These are phyloP conservation scores for Tympanuchus pallidicinctus DNA, from an alignment of 2,113 vertebrate genomes.

Conservation along the genomic window DNA sequence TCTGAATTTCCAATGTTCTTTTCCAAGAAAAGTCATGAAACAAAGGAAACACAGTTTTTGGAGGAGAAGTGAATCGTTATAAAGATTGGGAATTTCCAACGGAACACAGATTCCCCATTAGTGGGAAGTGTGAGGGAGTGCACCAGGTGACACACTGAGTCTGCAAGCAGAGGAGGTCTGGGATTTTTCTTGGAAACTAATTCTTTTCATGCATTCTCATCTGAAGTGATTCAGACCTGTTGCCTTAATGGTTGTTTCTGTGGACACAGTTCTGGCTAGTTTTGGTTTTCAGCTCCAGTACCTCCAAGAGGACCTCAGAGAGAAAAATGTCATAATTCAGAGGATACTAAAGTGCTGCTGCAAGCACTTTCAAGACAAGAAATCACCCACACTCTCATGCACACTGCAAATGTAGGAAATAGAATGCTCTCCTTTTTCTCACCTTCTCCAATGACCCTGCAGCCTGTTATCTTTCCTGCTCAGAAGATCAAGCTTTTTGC, in stretches of 20 bases:
- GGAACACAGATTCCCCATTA: background rate
- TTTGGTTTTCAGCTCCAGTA: background rate
- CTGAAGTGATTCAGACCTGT: background rate
- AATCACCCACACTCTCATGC: background rate
- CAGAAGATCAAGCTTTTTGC: background rate
- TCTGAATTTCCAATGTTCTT: background rate
- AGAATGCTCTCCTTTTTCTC: accelerated
- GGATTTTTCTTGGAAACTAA: background rate
- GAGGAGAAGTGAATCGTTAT: background rate
- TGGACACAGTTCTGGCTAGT: accelerated
- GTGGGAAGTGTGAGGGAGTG: background rate
- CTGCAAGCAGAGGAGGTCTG: background rate
- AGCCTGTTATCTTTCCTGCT: background rate
- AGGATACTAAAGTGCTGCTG: background rate
- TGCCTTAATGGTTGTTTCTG: background rate
- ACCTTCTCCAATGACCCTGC: background rate
- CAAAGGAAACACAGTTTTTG: background rate
- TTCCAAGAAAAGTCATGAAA: background rate
- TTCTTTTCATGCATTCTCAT: background rate
- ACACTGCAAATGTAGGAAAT: background rate
- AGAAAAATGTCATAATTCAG: background rate
- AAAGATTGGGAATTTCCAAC: background rate
- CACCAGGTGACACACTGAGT: background rate
- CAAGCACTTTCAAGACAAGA: too few species aligned
- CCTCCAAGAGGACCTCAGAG: background rate